Evolutionary conservation across 2,888 invertebrate species (phyloP), one percentile per base, ranked within the genome.

Genomic region (Zaprionus lineosus): DNA sequence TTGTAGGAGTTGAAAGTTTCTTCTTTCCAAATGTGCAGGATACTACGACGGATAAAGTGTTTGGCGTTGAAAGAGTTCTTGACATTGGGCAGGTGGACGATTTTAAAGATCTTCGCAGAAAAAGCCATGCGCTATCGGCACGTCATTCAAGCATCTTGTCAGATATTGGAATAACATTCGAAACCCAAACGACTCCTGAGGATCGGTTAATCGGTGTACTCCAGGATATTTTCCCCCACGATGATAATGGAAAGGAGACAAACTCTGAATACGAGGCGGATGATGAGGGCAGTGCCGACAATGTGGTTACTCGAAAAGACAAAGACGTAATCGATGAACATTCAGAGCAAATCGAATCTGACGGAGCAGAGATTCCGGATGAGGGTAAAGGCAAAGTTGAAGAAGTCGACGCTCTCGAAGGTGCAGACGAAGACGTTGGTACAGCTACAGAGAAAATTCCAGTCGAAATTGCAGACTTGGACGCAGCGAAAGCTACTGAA

Each of bases 241-340:
- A n/a, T n/a, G n/a, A n/a, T n/a, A n/a, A n/a, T n/a, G n/a, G 9
- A 5, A 9, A 11, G 2, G 29, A 58, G 14, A 37, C 36, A 9
- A 8, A 1, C 7, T n/a, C 14, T 3, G 55, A 71, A 7, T 71
- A 71, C 28, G 72, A 71, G 21, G 71, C 68, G 0, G 72, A 71
- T 12, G 71, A 67, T 29, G 72, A 71, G 21, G 7, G 19, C 16
- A 68, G 63, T 8, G 2, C 4, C 2, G n/a, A n/a, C n/a, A n/a
- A n/a, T n/a, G n/a, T n/a, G n/a, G n/a, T n/a, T n/a, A n/a, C n/a
- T n/a, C n/a, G n/a, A n/a, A n/a, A n/a, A n/a, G n/a, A n/a, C n/a
- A n/a, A n/a, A n/a, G n/a, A n/a, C n/a, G n/a, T n/a, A n/a, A n/a
- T n/a, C n/a, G n/a, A n/a, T n/a, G n/a, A n/a, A n/a, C n/a, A n/a